A percentile compares a stretch with the other conserved stretches of the same genome.
phyloP scores from a whole-genome alignment of 2,797 vertebrate species.

The Bufotes viridis region DNA sequence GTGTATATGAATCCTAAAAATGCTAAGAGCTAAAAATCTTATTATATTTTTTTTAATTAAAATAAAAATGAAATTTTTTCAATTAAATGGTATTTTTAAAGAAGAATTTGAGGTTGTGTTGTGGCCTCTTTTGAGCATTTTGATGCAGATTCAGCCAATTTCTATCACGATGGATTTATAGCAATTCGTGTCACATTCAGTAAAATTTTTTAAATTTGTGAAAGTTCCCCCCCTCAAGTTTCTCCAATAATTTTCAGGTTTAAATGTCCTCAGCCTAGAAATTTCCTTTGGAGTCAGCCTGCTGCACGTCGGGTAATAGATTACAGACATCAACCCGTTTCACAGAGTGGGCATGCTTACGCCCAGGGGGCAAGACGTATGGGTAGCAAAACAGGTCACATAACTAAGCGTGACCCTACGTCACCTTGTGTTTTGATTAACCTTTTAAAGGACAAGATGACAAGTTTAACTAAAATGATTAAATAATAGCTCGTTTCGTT shows the following conservation, averaged over 20 bases:
- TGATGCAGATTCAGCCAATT: too few species aligned
- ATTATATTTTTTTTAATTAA: too few species aligned
- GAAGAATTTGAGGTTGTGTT: background rate
- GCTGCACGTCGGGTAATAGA: slow-evolving; percentile 19
- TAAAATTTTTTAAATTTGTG: background rate
- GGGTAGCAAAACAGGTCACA: slow-evolving; percentile 45
- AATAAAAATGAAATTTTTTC: background rate
- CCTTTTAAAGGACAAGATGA: slow-evolving; percentile 49
- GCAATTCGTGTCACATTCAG: too few species aligned
- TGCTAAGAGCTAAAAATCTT: too few species aligned
- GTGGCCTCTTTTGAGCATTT: background rate
- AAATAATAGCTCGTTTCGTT: slow-evolving; percentile 32
- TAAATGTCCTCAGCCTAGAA: background rate
- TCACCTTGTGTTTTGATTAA: slow-evolving; percentile 49
- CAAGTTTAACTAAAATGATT: slow-evolving; percentile 53
- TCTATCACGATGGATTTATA: too few species aligned
- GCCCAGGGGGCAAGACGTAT: slow-evolving; percentile 23
- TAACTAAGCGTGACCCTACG: slow-evolving; percentile 40
- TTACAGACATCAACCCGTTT: slow-evolving; percentile 27
- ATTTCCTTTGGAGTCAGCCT: background rate
- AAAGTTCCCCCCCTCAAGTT: background rate
- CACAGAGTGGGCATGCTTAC: slow-evolving; percentile 12
- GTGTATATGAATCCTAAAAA: too few species aligned
- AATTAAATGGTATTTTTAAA: background rate
- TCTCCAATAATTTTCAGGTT: background rate